These are phyloP conservation scores for Drosophila mercatorum DNA, from an alignment of 2,888 invertebrate species.

Conservation along the genomic window DNA sequence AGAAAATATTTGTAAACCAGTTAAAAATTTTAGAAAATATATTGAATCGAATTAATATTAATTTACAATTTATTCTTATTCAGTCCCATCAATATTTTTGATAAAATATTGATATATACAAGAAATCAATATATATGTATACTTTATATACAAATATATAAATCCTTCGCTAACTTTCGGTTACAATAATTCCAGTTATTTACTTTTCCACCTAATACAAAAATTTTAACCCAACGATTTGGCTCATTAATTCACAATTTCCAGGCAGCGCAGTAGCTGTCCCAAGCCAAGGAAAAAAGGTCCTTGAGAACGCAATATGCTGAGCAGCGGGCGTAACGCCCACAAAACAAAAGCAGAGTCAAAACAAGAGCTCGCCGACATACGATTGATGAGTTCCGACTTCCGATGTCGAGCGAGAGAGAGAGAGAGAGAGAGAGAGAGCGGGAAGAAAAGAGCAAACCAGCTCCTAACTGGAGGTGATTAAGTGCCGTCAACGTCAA, in stretches of 20 bases:
- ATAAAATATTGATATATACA: no score
- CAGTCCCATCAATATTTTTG: no score
- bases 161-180: not conserved
- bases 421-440: no score
- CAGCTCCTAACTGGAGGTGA: conserved; percentile 52
- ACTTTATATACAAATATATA: no score
- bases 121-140: no score
- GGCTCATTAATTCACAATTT: conserved; percentile 47
- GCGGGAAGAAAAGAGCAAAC: conserved; percentile 18
- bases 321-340: conserved; percentile 64
- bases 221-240: not conserved
- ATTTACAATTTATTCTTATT: no score
- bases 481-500: conserved; percentile 69
- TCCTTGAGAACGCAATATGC: conserved; percentile 28
- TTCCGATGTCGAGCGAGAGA: conserved; percentile 59
- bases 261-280: not conserved
- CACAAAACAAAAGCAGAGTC: conserved; percentile 63
- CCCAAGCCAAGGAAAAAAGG: conserved; percentile 12
- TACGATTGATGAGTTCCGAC: conserved; percentile 80
- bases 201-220: not conserved
- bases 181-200: not conserved
- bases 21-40: no score
- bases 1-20: no score
- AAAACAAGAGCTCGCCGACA: conserved; percentile 69
- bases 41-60: no score